These are phyloP conservation scores for Phainopepla nitens DNA, from an alignment of 2,113 vertebrate genomes.

Conservation along the genomic window DNA sequence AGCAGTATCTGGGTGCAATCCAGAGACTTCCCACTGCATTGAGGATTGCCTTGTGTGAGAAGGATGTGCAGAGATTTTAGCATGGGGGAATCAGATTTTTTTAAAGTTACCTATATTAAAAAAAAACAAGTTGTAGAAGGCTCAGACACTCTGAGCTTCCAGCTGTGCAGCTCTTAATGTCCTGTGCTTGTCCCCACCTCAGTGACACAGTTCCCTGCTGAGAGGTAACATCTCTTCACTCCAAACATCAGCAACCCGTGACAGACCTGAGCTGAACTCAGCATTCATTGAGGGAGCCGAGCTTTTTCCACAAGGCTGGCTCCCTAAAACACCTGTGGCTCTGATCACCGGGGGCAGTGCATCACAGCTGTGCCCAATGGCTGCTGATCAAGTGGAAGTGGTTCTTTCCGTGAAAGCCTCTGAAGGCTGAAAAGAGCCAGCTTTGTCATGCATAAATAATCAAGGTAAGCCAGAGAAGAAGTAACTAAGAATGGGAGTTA, in stretches of 20 bases:
- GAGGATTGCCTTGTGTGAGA: not conserved
- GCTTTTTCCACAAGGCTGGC: not conserved
- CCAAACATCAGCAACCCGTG: fast-evolving
- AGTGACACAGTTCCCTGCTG: not conserved
- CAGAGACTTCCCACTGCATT: not conserved
- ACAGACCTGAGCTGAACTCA: not conserved
- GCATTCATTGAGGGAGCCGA: not conserved
- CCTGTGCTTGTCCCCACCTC: not conserved
- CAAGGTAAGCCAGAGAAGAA: not conserved
- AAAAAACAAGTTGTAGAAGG: not conserved
- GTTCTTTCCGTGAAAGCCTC: not conserved
- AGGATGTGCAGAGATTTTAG: not conserved
- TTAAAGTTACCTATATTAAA: fast-evolving
- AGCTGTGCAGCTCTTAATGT: not conserved
- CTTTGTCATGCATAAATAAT: not conserved
- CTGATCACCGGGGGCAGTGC: fast-evolving
- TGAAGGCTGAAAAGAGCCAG: not conserved
- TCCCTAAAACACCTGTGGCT: not conserved
- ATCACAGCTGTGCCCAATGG: not conserved
- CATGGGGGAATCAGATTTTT: not conserved
- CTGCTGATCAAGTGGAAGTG: not conserved
- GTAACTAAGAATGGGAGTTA: not conserved
- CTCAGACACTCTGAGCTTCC: not conserved
- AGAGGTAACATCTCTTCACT: not conserved
- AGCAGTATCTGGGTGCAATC: not conserved